These are phyloP conservation scores for Halocynthia aurantium DNA, from an alignment of 23 tunicate species.

Conservation along the genomic window DNA sequence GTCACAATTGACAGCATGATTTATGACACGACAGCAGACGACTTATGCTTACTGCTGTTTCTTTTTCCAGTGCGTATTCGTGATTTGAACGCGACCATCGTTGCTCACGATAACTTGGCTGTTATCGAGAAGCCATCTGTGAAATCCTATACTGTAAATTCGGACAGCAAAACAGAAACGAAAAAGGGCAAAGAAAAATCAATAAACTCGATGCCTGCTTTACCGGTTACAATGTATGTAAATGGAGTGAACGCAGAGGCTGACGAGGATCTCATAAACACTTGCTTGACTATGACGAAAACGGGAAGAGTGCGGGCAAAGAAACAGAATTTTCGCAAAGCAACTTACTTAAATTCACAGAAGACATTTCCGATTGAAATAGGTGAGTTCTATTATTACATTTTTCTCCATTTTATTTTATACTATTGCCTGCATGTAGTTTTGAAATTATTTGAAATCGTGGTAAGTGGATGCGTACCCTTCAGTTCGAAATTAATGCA, in stretches of 20 bases:
- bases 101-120: no score
- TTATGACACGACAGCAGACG: no score
- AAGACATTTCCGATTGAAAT: neutral
- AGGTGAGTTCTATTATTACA: neutral
- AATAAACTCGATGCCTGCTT: neutral
- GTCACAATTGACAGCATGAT: no score
- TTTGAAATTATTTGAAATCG: no score
- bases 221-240: neutral
- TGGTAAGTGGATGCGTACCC: no score
- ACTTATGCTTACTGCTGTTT: no score
- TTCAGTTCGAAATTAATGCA: no score
- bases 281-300: constrained; percentile 14
- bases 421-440: no score
- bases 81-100: no score
- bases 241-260: neutral
- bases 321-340: constrained; percentile 15
- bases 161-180: neutral
- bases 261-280: neutral
- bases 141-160: neutral
- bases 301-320: constrained; percentile 19
- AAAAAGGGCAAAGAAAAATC: neutral
- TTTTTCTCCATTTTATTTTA: no score
- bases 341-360: constrained; percentile 13
- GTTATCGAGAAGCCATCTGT: no score
- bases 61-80: no score